Base-by-base conservation (phyloP, 2,888 invertebrate genomes). In the Phortica magna region DNA sequence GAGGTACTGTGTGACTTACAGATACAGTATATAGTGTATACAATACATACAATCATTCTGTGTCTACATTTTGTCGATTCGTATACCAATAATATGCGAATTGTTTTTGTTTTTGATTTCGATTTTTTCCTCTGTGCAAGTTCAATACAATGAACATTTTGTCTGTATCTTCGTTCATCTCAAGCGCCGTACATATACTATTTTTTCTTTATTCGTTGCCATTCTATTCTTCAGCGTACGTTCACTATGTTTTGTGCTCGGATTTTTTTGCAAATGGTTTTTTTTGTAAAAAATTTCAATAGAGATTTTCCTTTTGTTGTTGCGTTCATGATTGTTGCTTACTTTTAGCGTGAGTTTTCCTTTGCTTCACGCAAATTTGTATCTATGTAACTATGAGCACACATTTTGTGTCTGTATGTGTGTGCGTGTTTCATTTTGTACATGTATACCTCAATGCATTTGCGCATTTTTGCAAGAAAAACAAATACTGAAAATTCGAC, bases 1-100 rank as follows among this genome's bases (percentile, higher is more conserved):
- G 88, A 90, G 90, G 90, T 90, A 88, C 74, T 61, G n/a, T n/a
- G n/a, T n/a, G 39, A 74, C 5, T 53, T 64, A 43, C 41, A 65
- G 61, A 53, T 53, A 74, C 53, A 53, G n/a, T 17, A 9, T 61
- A 42, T 41, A 48, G n/a, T 67, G 43, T 31, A 39, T 68, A 17
- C 17, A 48, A 31, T 31, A 9, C 57, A 14, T 57, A 14, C 10
- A 57, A 57, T 57, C 7, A 19, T 17, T 57, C 57, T 14, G 9
- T 59, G 19, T 59, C 22, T 22, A 31, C 31, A 31, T 31, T 31
- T 31, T 31, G 31, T 31, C 31, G 31, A 31, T 31, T 31, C 5
- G 31, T 4, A 31, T 31, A 31, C 31, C 31, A 31, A 31, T 31
- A 2, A 31, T 1, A 4, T 31, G 31, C 31, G 31, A 31, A 31